Percentiles rank a stretch among this genome's conserved stretches.
These are phyloP conservation scores for Apis florea DNA, from an alignment of 1,140 invertebrate genomes.

Conservation along the genomic window DNA sequence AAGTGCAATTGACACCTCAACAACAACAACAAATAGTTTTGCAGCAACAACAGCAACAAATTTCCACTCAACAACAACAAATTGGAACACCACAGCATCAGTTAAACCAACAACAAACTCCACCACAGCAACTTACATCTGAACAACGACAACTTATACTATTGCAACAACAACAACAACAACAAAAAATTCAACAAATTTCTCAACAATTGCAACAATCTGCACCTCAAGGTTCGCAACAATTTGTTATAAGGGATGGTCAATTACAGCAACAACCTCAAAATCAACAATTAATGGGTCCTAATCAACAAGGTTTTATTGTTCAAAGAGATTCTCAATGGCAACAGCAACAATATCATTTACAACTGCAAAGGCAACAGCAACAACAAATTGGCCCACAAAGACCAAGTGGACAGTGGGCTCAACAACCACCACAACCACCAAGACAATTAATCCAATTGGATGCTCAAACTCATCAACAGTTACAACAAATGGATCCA, in stretches of 20 bases:
- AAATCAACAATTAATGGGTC: slow-evolving; percentile 77
- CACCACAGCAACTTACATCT: slow-evolving; percentile 71
- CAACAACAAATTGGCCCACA: slow-evolving; percentile 78
- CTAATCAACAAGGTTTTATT: slow-evolving; percentile 80
- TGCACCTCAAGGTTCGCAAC: slow-evolving; percentile 79
- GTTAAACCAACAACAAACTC: slow-evolving; percentile 71
- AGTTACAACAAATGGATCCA: slow-evolving; percentile 90
- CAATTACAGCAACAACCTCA: slow-evolving; percentile 81
- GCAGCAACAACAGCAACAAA: slow-evolving; percentile 52
- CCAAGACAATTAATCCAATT: slow-evolving; percentile 87
- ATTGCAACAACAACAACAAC: slow-evolving; percentile 72
- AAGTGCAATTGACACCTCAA: slow-evolving; percentile 62
- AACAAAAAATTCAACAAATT: slow-evolving; percentile 79
- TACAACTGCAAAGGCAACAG: slow-evolving; percentile 77
- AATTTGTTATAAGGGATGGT: slow-evolving; percentile 81
- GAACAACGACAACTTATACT: slow-evolving; percentile 77
- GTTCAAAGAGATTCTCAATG: slow-evolving; percentile 82
- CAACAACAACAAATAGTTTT: slow-evolving; percentile 62
- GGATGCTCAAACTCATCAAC: slow-evolving; percentile 90
- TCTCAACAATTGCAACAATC: slow-evolving; percentile 79
- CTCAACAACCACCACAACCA: slow-evolving; percentile 78
- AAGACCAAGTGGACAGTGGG: slow-evolving; percentile 76
- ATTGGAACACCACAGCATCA: slow-evolving; percentile 68
- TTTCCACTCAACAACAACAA: slow-evolving; percentile 63
- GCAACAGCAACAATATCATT: slow-evolving; percentile 79